Evolutionary conservation across 2,888 invertebrate genomes (phyloP).

Genomic region (Nineta flava): DNA sequence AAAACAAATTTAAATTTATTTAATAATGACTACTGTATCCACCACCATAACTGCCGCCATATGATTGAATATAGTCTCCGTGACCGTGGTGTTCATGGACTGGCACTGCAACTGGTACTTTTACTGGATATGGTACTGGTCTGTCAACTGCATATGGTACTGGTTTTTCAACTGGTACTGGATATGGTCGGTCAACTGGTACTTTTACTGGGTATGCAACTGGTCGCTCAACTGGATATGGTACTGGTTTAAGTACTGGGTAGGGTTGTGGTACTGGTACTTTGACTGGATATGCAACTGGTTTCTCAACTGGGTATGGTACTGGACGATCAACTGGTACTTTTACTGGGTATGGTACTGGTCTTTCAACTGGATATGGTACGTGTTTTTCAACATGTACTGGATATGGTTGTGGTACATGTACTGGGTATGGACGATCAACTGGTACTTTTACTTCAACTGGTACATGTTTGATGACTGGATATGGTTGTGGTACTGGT

Average conservation of each 20-base stretch:
- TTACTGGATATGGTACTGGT: conserved; percentile 43
- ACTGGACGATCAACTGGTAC: conserved; percentile 34
- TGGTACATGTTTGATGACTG: conserved; percentile 46
- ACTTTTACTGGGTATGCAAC: conserved; percentile 49
- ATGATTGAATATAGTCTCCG: background rate
- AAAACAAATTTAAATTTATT: no score
- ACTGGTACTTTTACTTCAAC: conserved; percentile 52
- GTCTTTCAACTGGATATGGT: conserved; percentile 34
- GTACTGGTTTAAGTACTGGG: conserved; percentile 50
- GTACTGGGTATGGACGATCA: conserved; percentile 52
- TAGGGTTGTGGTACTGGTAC: conserved; percentile 40
- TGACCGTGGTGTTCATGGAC: conserved; percentile 20
- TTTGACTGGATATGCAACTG: conserved; percentile 44
- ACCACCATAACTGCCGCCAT: conserved; percentile 32
- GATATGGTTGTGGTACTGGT: conserved; percentile 59
- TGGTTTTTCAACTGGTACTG: conserved; percentile 45
- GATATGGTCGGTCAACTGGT: conserved; percentile 45
- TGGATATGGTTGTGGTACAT: conserved; percentile 41
- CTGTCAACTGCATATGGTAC: conserved; percentile 47
- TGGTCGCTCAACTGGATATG: conserved; percentile 40
- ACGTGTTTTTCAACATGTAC: conserved; percentile 38
- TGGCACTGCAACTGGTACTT: conserved; percentile 36
- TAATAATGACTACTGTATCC: no score
- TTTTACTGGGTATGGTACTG: conserved; percentile 48
- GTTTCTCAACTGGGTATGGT: conserved; percentile 46